Conservation (phyloP, 2,113 vertebrate species). For the Aptenodytes patagonicus region DNA sequence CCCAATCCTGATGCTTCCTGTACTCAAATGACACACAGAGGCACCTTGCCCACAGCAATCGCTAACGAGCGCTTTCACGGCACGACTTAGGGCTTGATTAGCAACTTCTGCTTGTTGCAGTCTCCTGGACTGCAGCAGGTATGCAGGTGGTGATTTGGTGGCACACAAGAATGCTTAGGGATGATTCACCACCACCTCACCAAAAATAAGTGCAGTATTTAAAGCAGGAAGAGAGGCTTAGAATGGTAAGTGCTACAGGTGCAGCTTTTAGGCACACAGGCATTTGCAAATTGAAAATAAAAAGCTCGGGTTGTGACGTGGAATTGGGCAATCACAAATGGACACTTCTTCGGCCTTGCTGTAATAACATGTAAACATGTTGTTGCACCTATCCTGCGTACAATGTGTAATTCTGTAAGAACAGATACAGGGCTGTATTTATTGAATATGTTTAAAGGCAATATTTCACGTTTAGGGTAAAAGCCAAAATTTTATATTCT, state of each 20-base stretch:
- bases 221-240: neutral
- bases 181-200: neutral
- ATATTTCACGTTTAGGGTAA: neutral
- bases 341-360: neutral
- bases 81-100: neutral
- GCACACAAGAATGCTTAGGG: neutral
- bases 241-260: constrained; percentile 28
- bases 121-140: neutral
- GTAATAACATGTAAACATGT: neutral
- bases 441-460: neutral
- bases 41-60: neutral
- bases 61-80: neutral
- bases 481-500: neutral
- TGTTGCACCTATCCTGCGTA: neutral
- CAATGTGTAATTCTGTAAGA: neutral
- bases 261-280: neutral
- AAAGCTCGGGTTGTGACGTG: neutral
- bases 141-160: neutral
- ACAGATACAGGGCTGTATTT: neutral
- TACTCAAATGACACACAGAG: neutral
- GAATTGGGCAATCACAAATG: neutral
- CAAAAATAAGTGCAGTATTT: constrained; percentile 36
- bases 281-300: neutral
- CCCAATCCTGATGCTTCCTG: neutral
- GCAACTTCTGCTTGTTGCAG: neutral